Evolutionary conservation across 2,113 vertebrate species (phyloP), one percentile per base, ranked within the genome.

Genomic region (Heteronetta atricapilla): DNA sequence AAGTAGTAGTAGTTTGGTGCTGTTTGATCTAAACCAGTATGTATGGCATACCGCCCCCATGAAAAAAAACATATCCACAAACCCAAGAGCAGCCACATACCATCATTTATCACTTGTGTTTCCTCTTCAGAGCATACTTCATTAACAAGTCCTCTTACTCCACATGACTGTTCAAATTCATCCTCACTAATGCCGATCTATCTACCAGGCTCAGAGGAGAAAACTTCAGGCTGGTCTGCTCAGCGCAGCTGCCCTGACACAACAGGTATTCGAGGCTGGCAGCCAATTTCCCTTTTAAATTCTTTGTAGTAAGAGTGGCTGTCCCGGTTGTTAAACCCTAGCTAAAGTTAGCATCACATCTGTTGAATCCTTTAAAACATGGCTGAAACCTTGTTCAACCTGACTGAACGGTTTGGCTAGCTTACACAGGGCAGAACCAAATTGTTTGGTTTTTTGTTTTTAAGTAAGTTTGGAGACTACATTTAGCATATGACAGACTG

Each of bases 51-150:
- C 44, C 40, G 73, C 38, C 79, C 58, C 34, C 62, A 66, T 0
- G 6, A 83, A 92, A 88, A 88, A 88, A 93, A 55, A 18, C 17
- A 87, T 58, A 55, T 48, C 77, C 70, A 92, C 91, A 94, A 95
- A 97, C 79, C 87, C 74, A 79, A 86, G 86, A 78, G 83, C 26
- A 94, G 73, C 80, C 83, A 78, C 80, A 84, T 31, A 48, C 17
- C 13, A 48, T 88, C 68, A 67, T 86, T 94, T 48, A 68, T 56
- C 23, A 53, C 42, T 72, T 75, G 60, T 42, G 46, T 90, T 96
- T 96, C 83, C 76, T 80, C 73, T 90, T 93, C 16, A 90, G 36
- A 70, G 38, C 62, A 52, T 13, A 31, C 23, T 81, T 79, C 44
- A 78, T 16, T 0, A 0, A 4, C 56, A 69, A 75, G 38, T 60